phyloP scores from a whole-genome alignment of 1,140 invertebrate species.

The Diachasmimorpha longicaudata region DNA sequence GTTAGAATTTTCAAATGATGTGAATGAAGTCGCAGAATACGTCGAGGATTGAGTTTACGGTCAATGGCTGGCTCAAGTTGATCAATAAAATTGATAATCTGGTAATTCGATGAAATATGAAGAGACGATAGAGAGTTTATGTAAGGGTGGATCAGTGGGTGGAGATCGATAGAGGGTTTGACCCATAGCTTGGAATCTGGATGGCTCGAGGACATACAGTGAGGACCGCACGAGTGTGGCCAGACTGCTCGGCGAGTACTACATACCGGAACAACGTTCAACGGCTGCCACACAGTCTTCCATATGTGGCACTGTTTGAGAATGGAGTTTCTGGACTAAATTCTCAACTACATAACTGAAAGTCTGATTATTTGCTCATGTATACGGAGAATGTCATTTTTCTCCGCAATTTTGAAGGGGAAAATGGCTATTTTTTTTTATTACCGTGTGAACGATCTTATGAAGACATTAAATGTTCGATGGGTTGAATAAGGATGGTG shows the following conservation, averaged over 20 bases:
- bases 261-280: slow-evolving; percentile 10
- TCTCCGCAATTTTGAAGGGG: too few species aligned
- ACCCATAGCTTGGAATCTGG: not conserved
- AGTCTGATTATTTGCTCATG: not conserved
- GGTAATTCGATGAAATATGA: not conserved
- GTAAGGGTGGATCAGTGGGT: not conserved
- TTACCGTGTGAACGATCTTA: too few species aligned
- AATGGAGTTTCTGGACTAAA: not conserved
- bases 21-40: too few species aligned
- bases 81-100: not conserved
- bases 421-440: too few species aligned
- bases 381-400: not conserved
- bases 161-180: not conserved
- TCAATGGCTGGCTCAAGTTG: not conserved
- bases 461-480: too few species aligned
- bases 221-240: slow-evolving; percentile 1
- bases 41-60: not conserved
- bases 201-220: not conserved
- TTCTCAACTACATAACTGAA: not conserved
- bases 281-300: slow-evolving; percentile 6
- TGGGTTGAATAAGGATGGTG: too few species aligned
- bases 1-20: too few species aligned
- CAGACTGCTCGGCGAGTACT: not conserved
- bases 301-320: slow-evolving; percentile 3
- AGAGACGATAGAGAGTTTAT: not conserved